Evolutionary conservation across 2,113 vertebrate species (phyloP).

Genomic region (Oceanites oceanicus): DNA sequence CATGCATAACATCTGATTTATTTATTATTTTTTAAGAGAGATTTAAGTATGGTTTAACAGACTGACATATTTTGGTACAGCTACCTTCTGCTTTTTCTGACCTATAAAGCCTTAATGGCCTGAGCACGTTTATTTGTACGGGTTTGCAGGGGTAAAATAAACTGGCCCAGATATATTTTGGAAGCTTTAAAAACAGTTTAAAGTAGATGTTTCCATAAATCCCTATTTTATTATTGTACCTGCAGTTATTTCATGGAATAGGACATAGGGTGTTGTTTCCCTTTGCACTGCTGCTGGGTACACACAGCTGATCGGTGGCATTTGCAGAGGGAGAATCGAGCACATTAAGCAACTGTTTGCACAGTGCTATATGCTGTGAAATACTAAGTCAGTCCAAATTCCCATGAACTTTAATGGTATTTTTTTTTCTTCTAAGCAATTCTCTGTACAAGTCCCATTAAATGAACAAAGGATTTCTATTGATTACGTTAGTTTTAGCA

Average conservation of each 20-base stretch:
- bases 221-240: slow-evolving; percentile 4
- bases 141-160: slow-evolving; percentile 2
- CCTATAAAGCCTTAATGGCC: background rate
- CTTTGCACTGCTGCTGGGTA: background rate
- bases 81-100: background rate
- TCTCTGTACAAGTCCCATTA: background rate
- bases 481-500: background rate
- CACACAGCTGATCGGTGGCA: background rate
- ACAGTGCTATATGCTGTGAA: background rate
- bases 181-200: slow-evolving; percentile 10
- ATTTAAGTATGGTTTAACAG: background rate
- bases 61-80: background rate
- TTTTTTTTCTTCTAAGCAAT: background rate
- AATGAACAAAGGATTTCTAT: background rate
- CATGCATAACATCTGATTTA: background rate
- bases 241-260: background rate
- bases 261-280: background rate
- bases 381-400: slow-evolving; percentile 30
- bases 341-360: slow-evolving; percentile 20
- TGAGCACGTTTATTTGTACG: background rate
- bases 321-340: slow-evolving; percentile 12
- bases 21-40: background rate
- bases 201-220: slow-evolving; percentile 56
- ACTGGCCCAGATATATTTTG: background rate
- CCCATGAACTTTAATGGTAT: slow-evolving; percentile 27